Evolutionary conservation across 2,888 invertebrate species (phyloP).

Genomic region (Tinea pellionella): DNA sequence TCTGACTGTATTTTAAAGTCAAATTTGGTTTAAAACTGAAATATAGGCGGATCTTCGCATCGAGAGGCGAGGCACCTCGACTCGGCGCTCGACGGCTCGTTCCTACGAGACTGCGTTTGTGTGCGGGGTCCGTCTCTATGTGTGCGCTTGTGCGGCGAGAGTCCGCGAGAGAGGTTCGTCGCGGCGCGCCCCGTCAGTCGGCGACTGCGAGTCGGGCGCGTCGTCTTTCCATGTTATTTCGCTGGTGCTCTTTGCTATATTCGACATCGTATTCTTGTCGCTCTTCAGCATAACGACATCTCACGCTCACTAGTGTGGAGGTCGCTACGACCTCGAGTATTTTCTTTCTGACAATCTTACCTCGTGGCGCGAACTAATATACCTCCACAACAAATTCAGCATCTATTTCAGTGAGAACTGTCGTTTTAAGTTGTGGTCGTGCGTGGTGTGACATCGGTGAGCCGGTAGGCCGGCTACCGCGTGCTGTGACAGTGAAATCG

Average conservation of each 20-base stretch:
- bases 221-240: slow-evolving; percentile 51
- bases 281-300: slow-evolving; percentile 50
- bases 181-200: slow-evolving; percentile 66
- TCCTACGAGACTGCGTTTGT: background rate
- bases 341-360: slow-evolving; percentile 43
- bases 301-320: slow-evolving; percentile 60
- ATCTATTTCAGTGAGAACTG: slow-evolving; percentile 20
- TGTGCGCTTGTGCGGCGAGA: slow-evolving; percentile 44
- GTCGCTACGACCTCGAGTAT: slow-evolving; percentile 44
- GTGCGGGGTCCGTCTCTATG: slow-evolving; percentile 22
- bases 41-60: slow-evolving; percentile 46
- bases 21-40: slow-evolving; percentile 60
- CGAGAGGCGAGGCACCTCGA: slow-evolving; percentile 23
- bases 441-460: slow-evolving; percentile 48
- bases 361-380: slow-evolving; percentile 25
- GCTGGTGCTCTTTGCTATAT: slow-evolving; percentile 38
- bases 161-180: slow-evolving; percentile 56
- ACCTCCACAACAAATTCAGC: slow-evolving; percentile 17
- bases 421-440: slow-evolving; percentile 38
- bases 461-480: slow-evolving; percentile 36
- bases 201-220: slow-evolving; percentile 65
- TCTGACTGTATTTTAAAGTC: slow-evolving; percentile 58
- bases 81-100: background rate
- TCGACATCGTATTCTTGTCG: slow-evolving; percentile 47
- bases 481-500: slow-evolving; percentile 67